Percentiles rank a stretch among this genome's conserved stretches.
phyloP scores from a whole-genome alignment of 2,797 vertebrate species.

The Manis javanica region DNA sequence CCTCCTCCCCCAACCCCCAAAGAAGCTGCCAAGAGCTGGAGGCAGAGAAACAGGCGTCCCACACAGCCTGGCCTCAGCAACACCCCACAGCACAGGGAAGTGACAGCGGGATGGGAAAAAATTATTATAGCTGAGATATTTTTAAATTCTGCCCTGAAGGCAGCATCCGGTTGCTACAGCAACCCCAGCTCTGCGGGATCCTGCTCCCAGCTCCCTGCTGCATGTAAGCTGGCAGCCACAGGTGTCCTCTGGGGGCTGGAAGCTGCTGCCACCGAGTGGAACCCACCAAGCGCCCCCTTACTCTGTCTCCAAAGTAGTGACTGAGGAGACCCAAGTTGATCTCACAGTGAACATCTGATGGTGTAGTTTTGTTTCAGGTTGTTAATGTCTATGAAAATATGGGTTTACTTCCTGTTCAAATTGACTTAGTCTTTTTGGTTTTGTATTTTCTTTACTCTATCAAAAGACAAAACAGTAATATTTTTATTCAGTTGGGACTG shows the following conservation, averaged over 20 bases:
- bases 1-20: slow-evolving; percentile 15
- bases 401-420: background rate
- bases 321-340: background rate
- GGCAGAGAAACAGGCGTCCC: background rate
- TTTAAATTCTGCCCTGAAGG: slow-evolving; percentile 72
- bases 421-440: background rate
- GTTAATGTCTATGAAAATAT: background rate
- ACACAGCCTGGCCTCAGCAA: background rate
- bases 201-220: background rate
- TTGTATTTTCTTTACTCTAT: background rate
- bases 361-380: background rate
- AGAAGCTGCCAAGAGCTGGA: slow-evolving; percentile 48
- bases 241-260: background rate
- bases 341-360: background rate
- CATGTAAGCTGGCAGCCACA: background rate
- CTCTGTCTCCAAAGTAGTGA: background rate
- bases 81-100: slow-evolving; percentile 9
- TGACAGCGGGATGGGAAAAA: background rate
- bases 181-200: slow-evolving; percentile 66
- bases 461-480: background rate
- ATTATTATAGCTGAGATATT: slow-evolving; percentile 63
- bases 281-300: too few relatives aligned
- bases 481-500: background rate
- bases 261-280: background rate
- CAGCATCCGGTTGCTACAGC: slow-evolving; percentile 73